Base-by-base conservation (phyloP, 37 sponge, comb jelly and placozoan species). In the Bolinopsis microptera region DNA sequence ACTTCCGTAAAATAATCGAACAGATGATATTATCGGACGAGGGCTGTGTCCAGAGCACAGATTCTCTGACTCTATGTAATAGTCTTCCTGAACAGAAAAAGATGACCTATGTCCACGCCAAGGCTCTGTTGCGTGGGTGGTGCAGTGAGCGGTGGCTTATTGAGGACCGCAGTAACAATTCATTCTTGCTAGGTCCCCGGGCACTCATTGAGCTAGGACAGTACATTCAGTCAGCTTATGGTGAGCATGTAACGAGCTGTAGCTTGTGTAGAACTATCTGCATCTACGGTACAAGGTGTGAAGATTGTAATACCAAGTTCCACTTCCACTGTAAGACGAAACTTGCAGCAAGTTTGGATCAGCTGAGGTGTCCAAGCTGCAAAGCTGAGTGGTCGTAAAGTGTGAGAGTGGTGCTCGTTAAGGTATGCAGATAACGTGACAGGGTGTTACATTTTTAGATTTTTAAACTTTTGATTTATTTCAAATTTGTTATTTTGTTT, bases 21-120 rank as follows among this genome's bases (percentile, higher is more conserved):
- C 90, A 86, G 61, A 86, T 86, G 90, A 41, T 86, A 13, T 28
- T 86, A 0, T 86, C 90, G 38, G 90, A 39, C 24, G 90, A 86
- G 24, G 90, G 90, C 40, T 86, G 24, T 27, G 41, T 86, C 0
- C 41, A 86, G 35, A 86, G 90, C 61, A 86, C 90, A 39, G 90
- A 86, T 38, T 86, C 61, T n/a, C 61, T 86, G 30, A 86, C 90
- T 5, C 61, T 86, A 0, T 86, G 90, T 30, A 86, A 86, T 27
- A 86, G 30, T 25, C 90, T 86, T 5, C 61, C 90, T 24, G 90
- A 86, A 0, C 61, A 41, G 41, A 86, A 86, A 48, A 86, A 86
- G 90, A 86, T 86, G 90, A 86, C 90, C 25, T 86, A 86, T 27
- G 61, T 41, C 26, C 90, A 86, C 28, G 90, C 90, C 41, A 86